phyloP scores from a whole-genome alignment of 2,888 invertebrate species.

The Mythimna lalbum region DNA sequence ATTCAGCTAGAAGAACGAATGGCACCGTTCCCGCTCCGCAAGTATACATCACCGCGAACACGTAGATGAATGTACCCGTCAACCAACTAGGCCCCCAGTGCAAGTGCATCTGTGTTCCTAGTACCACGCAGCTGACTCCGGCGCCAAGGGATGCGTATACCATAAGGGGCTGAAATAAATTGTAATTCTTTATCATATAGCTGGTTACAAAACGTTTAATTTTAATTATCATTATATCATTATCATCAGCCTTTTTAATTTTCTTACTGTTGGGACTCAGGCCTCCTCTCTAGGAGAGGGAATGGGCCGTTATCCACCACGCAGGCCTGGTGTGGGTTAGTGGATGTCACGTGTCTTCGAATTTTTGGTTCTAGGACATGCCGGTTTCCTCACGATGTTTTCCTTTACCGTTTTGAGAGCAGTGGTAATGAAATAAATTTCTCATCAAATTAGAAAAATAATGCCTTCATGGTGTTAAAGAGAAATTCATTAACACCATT shows the following conservation, averaged over 20 bases:
- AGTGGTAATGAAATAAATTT: no score
- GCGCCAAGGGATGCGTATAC: constrained; percentile 70
- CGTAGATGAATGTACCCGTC: constrained; percentile 72
- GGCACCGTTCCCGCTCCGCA: constrained; percentile 79
- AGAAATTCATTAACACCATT: neutral
- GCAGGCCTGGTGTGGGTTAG: no score
- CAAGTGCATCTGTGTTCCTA: constrained; percentile 77
- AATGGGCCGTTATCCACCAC: no score
- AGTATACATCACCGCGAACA: constrained; percentile 70
- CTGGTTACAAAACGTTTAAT: neutral
- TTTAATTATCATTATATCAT: no score
- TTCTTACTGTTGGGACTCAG: no score
- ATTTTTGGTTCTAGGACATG: no score
- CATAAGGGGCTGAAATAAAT: constrained; percentile 68
- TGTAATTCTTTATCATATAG: neutral
- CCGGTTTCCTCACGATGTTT: no score
- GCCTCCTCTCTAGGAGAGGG: no score
- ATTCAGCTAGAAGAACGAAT: constrained; percentile 75
- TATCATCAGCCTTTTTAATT: no score
- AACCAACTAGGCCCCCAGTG: constrained; percentile 77
- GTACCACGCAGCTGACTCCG: constrained; percentile 70
- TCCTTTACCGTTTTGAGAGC: no score
- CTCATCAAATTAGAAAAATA: neutral
- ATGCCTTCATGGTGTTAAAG: neutral
- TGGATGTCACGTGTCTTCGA: no score